Base-by-base conservation (phyloP, 2,797 vertebrate genomes). In the Astyanax mexicanus region DNA sequence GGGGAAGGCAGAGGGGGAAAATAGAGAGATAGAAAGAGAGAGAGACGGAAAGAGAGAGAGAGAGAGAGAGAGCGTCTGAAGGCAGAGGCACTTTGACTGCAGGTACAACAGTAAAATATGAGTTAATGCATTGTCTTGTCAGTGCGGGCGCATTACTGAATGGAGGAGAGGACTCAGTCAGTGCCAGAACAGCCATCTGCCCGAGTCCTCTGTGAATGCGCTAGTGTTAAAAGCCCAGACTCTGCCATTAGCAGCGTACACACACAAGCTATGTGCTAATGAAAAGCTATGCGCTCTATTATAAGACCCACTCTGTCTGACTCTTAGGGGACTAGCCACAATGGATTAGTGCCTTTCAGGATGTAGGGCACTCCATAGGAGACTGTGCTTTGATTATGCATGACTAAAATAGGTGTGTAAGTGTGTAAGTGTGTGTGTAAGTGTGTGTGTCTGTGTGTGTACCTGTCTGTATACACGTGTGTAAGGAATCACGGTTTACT, bases 381-480 rank as follows among this genome's bases (percentile, higher is more conserved):
- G 92, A 93, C 89, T 86, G 45, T 86, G 75, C 88, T 92, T 93
- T 93, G 90, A 92, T 92, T 93, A 92, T 92, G 86, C 88, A 85
- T 88, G 86, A 89, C 86, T 78, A 84, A 88, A 90, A 91, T 89
- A 91, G 89, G 88, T 90, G 37, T 83, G 64, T 70, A 42, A 42
- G 25, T 51, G 21, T 73, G 65, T 65, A 17, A 58, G 25, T 37
- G 35, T 70, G 58, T 66, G 12, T 67, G 76, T 60, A 70, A 57
- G 51, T 62, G 23, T 61, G 40, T 67, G 57, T 60, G 54, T n/a
- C n/a, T 67, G 35, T 75, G 44, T 38, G 70, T n/a, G n/a, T n/a
- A n/a, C 62, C 23, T 61, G 40, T 67, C 57, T 60, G 54, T 67
- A 57, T 61, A n/a, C 47, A 29, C 54, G 40, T 54, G 47, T 62